Conservation (phyloP, 2,888 invertebrate species). For the Isotomurus palustris region DNA sequence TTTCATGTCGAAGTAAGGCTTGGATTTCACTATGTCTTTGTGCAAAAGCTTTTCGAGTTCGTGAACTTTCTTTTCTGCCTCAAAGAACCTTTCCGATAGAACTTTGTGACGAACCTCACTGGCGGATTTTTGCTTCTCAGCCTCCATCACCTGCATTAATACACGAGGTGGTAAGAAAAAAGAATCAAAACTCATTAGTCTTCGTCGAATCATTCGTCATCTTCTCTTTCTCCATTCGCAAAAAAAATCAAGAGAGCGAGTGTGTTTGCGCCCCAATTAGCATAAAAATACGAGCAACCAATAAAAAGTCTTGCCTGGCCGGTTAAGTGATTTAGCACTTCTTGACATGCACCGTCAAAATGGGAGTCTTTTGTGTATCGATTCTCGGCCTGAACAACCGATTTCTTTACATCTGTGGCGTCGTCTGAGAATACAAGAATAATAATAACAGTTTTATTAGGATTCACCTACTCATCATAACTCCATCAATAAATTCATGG, state of each 20-base stretch:
- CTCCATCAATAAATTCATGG: too few species aligned
- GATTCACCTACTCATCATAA: too few species aligned
- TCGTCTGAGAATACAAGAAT: constrained; percentile 55
- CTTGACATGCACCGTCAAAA: constrained; percentile 95
- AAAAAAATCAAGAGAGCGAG: too few species aligned
- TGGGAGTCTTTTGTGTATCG: constrained; percentile 59
- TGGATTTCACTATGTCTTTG: constrained; percentile 76
- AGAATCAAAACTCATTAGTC: background rate
- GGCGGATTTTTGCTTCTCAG: constrained; percentile 82
- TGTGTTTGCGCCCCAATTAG: too few species aligned
- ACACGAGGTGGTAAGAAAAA: background rate
- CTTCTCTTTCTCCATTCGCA: too few species aligned
- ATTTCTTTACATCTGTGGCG: constrained; percentile 89
- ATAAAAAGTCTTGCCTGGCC: constrained; percentile 62
- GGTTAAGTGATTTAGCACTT: constrained; percentile 92
- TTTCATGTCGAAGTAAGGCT: constrained; percentile 87
- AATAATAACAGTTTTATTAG: too few species aligned
- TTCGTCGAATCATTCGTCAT: too few species aligned
- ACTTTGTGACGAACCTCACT: constrained; percentile 81
- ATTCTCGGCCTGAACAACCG: constrained; percentile 83
- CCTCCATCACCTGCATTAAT: constrained; percentile 73
- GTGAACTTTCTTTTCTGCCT: constrained; percentile 74
- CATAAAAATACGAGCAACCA: background rate
- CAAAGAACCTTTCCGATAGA: constrained; percentile 68
- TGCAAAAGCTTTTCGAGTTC: constrained; percentile 76